These are phyloP conservation scores for Gymnorhina tibicen DNA, from an alignment of 2,113 vertebrate genomes.

Conservation along the genomic window DNA sequence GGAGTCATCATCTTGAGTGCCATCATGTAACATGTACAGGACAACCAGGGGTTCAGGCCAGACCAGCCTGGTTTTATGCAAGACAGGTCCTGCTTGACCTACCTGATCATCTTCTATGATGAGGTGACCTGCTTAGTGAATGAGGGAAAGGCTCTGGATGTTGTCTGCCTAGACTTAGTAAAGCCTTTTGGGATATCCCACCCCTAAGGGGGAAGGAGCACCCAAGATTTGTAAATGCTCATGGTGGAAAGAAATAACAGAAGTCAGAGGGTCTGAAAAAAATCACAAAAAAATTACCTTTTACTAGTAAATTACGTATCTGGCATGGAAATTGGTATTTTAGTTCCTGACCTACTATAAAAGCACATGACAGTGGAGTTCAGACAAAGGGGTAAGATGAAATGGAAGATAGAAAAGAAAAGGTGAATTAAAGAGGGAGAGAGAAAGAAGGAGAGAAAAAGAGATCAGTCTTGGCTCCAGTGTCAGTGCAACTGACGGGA, in stretches of 20 bases:
- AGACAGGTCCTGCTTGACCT: background rate
- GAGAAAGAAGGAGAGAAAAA: background rate
- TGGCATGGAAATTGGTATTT: background rate
- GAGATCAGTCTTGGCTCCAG: background rate
- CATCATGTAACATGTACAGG: background rate
- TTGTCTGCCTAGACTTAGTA: background rate
- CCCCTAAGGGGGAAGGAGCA: background rate
- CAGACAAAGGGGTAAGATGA: background rate
- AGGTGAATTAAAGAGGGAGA: background rate
- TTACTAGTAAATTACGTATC: background rate
- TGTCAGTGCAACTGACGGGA: background rate
- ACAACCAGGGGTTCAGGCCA: background rate
- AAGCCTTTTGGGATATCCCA: background rate
- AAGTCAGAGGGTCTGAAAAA: background rate
- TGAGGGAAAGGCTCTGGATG: background rate
- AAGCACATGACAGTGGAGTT: background rate
- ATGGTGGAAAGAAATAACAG: background rate
- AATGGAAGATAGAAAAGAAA: background rate
- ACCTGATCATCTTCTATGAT: background rate
- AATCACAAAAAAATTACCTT: background rate
- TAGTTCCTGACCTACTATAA: background rate
- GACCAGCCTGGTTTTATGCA: background rate
- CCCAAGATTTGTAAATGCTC: background rate
- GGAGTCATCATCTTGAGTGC: background rate
- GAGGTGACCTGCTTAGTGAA: background rate